Evolutionary conservation across 2,888 invertebrate genomes (phyloP), one percentile per base, ranked within the genome.

Genomic region (Erannis defoliaria): DNA sequence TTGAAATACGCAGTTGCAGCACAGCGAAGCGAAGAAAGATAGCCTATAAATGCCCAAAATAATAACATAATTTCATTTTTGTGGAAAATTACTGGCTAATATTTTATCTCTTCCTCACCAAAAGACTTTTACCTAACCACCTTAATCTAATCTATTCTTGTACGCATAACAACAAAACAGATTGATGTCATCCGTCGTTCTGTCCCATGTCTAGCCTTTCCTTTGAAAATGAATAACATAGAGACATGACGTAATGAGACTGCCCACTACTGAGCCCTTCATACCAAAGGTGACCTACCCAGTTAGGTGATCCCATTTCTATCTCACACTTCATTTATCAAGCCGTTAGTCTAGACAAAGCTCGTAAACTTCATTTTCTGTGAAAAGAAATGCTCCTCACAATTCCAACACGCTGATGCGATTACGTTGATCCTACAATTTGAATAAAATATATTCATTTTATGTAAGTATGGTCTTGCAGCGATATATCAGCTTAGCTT

Each of bases 281-380:
- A 62, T 53, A 33, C 26, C 46, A 29, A 63, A 63, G 63, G 55
- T 63, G 58, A 63, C 58, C 54, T 46, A 46, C 5, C 26, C 46
- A 16, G 35, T 42, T 31, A 62, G 50, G 46, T 58, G 37, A 51
- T 26, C 46, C 18, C 35, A 23, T 42, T 58, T 43, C 45, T 58
- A 49, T 58, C 46, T 50, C 40, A 50, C 55, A 55, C 45, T 40
- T 38, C 48, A 58, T 51, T 55, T 55, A 58, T 58, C 55, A 51
- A 58, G 58, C 40, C 50, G 40, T 55, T 57, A 50, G 63, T 63
- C 63, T 63, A 63, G 63, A 63, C 63, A 46, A 38, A 8, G 45
- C 58, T 63, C 58, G 50, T 63, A 46, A 55, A 58, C 45, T 58
- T 46, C 31, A 58, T 63, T 45, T 58, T 40, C 38, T 63, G 58